These are phyloP conservation scores for Machaerirhynchus nigripectus DNA, from an alignment of 2,113 vertebrate genomes.

Conservation along the genomic window DNA sequence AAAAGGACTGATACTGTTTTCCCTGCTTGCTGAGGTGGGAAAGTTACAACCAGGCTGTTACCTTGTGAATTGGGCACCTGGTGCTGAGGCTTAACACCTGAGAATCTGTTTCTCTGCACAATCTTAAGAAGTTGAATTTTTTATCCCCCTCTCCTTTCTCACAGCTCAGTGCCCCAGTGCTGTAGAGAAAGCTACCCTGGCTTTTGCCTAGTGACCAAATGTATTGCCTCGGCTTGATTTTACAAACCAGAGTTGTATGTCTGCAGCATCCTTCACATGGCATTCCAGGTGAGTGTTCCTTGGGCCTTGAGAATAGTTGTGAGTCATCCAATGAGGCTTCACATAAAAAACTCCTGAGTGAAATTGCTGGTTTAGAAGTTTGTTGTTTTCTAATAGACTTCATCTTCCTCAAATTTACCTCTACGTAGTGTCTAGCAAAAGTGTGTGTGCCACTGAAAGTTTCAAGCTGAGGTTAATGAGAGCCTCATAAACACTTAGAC, in stretches of 20 bases:
- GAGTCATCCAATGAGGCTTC: background rate
- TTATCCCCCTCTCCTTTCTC: rapidly evolving
- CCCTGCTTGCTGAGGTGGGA: background rate
- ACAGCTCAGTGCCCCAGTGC: background rate
- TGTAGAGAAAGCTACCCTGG: background rate
- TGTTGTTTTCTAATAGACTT: background rate
- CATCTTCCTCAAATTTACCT: background rate
- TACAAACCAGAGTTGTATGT: background rate
- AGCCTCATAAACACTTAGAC: background rate
- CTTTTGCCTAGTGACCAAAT: background rate
- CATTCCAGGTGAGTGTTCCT: background rate
- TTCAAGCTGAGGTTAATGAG: background rate
- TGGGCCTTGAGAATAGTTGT: background rate
- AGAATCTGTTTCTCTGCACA: background rate
- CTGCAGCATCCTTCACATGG: background rate
- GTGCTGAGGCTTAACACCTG: background rate
- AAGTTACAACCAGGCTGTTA: background rate
- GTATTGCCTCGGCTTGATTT: background rate
- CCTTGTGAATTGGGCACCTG: background rate
- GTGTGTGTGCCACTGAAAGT: rapidly evolving
- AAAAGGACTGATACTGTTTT: background rate
- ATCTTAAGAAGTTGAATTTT: background rate
- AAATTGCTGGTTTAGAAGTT: background rate
- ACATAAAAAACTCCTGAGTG: background rate
- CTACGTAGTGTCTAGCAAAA: background rate